Percentiles rank a stretch among this genome's conserved stretches.
phyloP scores from a whole-genome alignment of 2,113 vertebrate species.

The Hyla sarda region DNA sequence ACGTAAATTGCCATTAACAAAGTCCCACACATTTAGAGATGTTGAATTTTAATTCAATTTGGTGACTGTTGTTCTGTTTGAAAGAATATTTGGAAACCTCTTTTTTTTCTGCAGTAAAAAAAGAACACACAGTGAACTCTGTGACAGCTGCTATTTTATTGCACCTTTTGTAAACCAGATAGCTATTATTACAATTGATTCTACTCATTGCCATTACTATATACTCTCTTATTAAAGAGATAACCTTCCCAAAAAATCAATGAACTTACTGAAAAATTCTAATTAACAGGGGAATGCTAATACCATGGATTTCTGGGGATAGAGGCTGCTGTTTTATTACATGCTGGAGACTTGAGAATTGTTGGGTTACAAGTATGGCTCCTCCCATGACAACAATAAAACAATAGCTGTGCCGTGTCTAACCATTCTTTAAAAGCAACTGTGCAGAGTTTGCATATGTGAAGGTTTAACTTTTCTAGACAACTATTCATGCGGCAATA shows the following conservation, averaged over 20 bases:
- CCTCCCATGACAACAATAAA: slow-evolving; percentile 25
- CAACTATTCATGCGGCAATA: background rate
- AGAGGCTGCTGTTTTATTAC: slow-evolving; percentile 30
- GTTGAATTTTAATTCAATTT: background rate
- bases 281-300: slow-evolving; percentile 53
- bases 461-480: slow-evolving; percentile 14
- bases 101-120: slow-evolving; percentile 32
- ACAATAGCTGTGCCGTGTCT: slow-evolving; percentile 11
- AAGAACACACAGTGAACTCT: background rate
- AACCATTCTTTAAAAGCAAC: slow-evolving; percentile 9
- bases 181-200: slow-evolving; percentile 60
- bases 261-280: slow-evolving; percentile 48
- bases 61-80: background rate
- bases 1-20: background rate
- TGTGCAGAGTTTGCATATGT: slow-evolving; percentile 9
- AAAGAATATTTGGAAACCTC: slow-evolving; percentile 22
- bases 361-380: background rate
- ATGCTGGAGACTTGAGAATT: background rate
- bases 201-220: slow-evolving; percentile 44
- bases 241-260: slow-evolving; percentile 56
- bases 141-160: slow-evolving; percentile 54
- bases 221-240: slow-evolving; percentile 54
- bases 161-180: slow-evolving; percentile 49
- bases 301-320: slow-evolving; percentile 35
- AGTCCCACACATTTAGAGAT: too few relatives aligned